Evolutionary conservation across 2,113 vertebrate species (phyloP).

Genomic region (Oreochromis tanganicae): DNA sequence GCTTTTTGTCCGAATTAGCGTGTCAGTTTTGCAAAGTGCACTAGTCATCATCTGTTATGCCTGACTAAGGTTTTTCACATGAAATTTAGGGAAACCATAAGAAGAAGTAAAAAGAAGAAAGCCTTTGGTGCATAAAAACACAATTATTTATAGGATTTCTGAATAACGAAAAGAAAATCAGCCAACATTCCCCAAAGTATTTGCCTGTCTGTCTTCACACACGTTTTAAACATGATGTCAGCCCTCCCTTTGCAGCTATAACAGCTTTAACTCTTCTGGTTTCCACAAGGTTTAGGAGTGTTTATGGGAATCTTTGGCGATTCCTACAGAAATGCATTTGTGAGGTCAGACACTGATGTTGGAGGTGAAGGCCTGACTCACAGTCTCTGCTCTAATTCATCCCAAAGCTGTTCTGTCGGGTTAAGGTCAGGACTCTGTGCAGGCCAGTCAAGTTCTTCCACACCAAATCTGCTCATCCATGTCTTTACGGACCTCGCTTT

Average conservation of each 20-base stretch:
- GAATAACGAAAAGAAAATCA: accelerated
- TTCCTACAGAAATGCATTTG: background rate
- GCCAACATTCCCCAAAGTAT: background rate
- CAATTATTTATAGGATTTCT: background rate
- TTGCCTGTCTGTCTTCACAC: accelerated
- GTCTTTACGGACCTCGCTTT: background rate
- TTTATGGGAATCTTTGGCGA: accelerated
- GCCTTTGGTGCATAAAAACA: background rate
- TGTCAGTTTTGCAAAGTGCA: background rate
- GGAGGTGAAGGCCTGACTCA: background rate
- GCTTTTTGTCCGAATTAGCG: background rate
- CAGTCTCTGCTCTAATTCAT: background rate
- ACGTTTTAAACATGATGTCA: background rate
- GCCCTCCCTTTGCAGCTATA: background rate
- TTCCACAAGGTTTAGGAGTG: background rate
- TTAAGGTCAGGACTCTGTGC: background rate
- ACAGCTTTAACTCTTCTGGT: background rate
- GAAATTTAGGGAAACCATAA: background rate
- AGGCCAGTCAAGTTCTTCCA: background rate
- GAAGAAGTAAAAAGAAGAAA: background rate
- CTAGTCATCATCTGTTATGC: background rate
- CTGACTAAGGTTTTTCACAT: background rate
- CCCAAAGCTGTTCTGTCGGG: background rate
- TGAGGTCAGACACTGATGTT: background rate
- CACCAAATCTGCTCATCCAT: background rate